Evolutionary conservation across 2,888 invertebrate genomes (phyloP).

Genomic region (Auanema freiburgensis): DNA sequence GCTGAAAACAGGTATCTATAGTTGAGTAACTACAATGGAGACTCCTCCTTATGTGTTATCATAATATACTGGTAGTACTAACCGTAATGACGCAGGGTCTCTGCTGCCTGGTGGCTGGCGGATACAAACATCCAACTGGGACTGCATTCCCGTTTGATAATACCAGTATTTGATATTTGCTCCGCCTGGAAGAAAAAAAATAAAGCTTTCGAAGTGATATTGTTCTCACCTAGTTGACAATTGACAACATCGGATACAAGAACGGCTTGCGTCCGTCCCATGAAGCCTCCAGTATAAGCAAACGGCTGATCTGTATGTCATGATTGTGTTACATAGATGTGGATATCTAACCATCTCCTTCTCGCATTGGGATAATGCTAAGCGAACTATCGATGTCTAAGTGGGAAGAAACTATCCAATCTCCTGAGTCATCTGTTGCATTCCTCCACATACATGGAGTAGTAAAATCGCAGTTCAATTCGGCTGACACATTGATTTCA

Average conservation of each 20-base stretch:
- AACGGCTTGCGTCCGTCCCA: conserved; percentile 45
- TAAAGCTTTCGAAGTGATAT: not conserved
- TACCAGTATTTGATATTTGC: conserved; percentile 59
- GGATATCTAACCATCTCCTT: conserved; percentile 18
- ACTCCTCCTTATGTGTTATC: too few relatives aligned
- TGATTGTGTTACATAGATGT: not conserved
- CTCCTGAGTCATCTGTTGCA: conserved; percentile 33
- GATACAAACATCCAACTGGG: conserved; percentile 53
- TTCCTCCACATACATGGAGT: conserved; percentile 55
- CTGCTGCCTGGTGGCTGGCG: conserved; percentile 53
- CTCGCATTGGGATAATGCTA: conserved; percentile 22
- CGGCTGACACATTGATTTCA: conserved; percentile 49
- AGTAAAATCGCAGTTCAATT: conserved; percentile 58
- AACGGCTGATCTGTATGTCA: conserved; percentile 42
- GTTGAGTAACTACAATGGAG: too few relatives aligned
- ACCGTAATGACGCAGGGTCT: conserved; percentile 41
- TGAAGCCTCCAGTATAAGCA: conserved; percentile 44
- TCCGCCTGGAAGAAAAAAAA: conserved; percentile 24
- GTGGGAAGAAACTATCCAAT: conserved; percentile 25
- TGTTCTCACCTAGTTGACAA: conserved; percentile 48
- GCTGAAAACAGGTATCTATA: conserved; percentile 20
- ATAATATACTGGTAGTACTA: conserved; percentile 1
- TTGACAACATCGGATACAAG: conserved; percentile 50
- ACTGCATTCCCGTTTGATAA: conserved; percentile 53
- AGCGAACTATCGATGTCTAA: conserved; percentile 20